phyloP scores from a whole-genome alignment of 2,113 vertebrate species.

The Sinosuthora webbiana region DNA sequence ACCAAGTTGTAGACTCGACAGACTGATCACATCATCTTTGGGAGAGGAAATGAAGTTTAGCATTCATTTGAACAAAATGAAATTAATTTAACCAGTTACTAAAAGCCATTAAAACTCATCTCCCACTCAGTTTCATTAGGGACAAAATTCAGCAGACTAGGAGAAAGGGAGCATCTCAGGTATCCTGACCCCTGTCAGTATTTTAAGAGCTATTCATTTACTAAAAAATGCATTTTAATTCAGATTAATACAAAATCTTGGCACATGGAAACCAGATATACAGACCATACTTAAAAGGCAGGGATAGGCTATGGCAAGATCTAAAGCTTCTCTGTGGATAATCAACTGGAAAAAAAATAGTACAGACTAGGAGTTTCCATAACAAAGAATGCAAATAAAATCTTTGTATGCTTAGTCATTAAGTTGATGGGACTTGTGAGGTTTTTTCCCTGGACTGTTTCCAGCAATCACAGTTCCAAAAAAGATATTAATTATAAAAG shows the following conservation, averaged over 20 bases:
- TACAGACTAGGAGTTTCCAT: background rate
- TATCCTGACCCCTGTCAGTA: background rate
- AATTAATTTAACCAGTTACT: constrained; percentile 5
- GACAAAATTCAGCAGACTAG: background rate
- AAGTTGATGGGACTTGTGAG: background rate
- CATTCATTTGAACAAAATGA: background rate
- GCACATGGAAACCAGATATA: background rate
- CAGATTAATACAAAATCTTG: background rate
- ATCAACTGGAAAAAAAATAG: background rate
- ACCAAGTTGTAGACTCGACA: background rate
- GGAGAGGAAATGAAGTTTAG: constrained; percentile 43
- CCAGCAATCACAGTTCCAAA: background rate
- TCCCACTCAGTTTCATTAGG: background rate
- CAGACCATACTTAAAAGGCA: background rate
- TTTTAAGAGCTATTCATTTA: background rate
- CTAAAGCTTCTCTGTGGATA: background rate
- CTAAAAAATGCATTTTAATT: background rate
- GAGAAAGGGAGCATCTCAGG: background rate
- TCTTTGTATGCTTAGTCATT: background rate
- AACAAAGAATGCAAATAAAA: background rate
- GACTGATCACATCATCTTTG: constrained; percentile 21
- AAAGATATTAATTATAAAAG: background rate
- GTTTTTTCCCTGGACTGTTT: background rate
- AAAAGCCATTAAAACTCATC: background rate
- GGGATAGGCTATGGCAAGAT: background rate